Conservation (phyloP, 1,140 invertebrate species). For the Penaeus chinensis region DNA sequence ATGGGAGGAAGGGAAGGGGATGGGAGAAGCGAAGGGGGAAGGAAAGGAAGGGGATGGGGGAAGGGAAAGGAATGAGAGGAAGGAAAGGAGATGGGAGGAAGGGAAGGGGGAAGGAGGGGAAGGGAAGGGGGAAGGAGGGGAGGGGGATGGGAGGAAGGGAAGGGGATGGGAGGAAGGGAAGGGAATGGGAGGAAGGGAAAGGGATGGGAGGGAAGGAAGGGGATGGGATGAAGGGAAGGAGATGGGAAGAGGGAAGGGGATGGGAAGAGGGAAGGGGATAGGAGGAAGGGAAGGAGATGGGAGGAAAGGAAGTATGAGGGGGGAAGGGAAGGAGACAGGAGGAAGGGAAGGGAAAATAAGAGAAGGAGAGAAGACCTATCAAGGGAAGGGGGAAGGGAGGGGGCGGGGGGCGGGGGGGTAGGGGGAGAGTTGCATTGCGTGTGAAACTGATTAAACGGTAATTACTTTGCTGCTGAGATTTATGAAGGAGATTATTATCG, state of each 20-base stretch:
- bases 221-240: background rate
- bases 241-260: background rate
- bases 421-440: background rate
- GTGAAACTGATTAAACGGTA: background rate
- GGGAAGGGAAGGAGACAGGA: background rate
- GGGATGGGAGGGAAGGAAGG: background rate
- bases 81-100: background rate
- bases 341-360: background rate
- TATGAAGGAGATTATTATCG: background rate
- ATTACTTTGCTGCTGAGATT: background rate
- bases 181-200: background rate
- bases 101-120: background rate
- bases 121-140: background rate
- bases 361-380: background rate
- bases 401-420: background rate
- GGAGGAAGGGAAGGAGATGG: background rate
- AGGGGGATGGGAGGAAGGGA: background rate
- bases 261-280: background rate
- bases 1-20: too few species aligned
- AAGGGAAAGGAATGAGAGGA: background rate
- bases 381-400: background rate
- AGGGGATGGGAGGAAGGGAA: background rate
- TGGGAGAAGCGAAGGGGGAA: too few species aligned
- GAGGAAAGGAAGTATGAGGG: background rate
- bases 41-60: background rate